A percentile compares a stretch with the other conserved stretches of the same genome.
phyloP scores from a whole-genome alignment of 2,888 invertebrate genomes.

The Odontomyia ornata region DNA sequence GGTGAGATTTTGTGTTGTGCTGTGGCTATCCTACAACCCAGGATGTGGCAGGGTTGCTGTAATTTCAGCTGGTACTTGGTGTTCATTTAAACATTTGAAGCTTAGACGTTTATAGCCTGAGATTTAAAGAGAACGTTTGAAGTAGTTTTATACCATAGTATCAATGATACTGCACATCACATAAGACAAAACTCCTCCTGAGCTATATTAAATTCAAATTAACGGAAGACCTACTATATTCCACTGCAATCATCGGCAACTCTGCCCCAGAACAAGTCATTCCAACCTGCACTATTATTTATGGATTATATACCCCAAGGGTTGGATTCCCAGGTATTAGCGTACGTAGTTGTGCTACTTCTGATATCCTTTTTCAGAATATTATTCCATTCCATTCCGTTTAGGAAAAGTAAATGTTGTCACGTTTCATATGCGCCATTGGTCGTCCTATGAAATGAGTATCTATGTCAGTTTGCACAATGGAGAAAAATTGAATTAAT shows the following conservation, averaged over 20 bases:
- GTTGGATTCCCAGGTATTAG: slow-evolving; percentile 31
- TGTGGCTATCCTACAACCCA: not conserved
- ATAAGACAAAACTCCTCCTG: no score
- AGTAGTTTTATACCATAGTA: no score
- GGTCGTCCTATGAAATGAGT: not conserved
- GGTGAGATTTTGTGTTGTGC: not conserved
- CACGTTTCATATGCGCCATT: slow-evolving; percentile 33
- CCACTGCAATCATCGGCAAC: not conserved
- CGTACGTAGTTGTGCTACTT: slow-evolving; percentile 11
- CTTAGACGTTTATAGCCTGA: no score
- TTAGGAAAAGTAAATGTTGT: slow-evolving; percentile 32
- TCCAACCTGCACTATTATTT: slow-evolving; percentile 27
- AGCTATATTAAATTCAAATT: no score
- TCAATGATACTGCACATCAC: no score
- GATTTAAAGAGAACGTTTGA: no score
- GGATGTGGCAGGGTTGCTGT: not conserved
- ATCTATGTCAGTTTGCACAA: no score
- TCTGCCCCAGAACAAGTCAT: not conserved
- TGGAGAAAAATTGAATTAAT: no score
- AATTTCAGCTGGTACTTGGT: no score
- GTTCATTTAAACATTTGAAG: no score
- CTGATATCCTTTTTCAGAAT: not conserved
- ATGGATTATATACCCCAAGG: slow-evolving; percentile 31
- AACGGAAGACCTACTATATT: no score
- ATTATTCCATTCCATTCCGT: not conserved